Base-by-base conservation (phyloP, 1,140 invertebrate species). In the Leptoteleia sp. region DNA sequence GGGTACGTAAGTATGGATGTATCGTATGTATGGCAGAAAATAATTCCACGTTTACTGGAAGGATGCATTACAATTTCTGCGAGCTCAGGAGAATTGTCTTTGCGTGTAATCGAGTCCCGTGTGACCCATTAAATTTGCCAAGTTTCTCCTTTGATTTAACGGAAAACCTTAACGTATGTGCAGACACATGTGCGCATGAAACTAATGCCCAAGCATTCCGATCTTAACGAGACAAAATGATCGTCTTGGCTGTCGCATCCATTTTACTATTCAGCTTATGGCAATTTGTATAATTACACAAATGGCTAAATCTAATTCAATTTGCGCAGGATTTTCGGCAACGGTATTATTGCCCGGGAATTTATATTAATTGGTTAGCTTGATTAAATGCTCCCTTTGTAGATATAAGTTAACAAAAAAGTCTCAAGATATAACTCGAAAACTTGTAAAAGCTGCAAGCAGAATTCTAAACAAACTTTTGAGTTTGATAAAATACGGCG, bases 51-150 rank as follows among this genome's bases (percentile, higher is more conserved):
- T 42, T 48, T 50, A 50, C 45, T 33, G 19, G 4, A 13, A 35
- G 54, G 40, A 48, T 25, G 55, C 55, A 62, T 68, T 62, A 47
- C 54, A 55, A 76, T 40, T 42, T 52, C 47, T 47, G 13, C 65
- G 55, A 79, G 64, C 79, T 77, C 70, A 55, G 55, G 80, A 80
- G 76, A 75, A 81, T 79, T 79, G 79, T 78, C 57, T 80, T 72
- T 61, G 77, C 62, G 78, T 79, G 81, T 80, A 84, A 84, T 83
- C 81, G 77, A 79, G 81, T 83, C 79, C 81, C 71, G 76, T 54
- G 73, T 76, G 79, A 79, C 72, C 78, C 76, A 80, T 84, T 80
- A 81, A 79, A 77, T 76, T 68, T 65, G 76, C 71, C 38, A 78
- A 77, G 70, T 76, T 73, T 57, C 50, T 77, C 52, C 75, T 64